phyloP scores from a whole-genome alignment of 2,113 vertebrate species.

The Helogale parvula region DNA sequence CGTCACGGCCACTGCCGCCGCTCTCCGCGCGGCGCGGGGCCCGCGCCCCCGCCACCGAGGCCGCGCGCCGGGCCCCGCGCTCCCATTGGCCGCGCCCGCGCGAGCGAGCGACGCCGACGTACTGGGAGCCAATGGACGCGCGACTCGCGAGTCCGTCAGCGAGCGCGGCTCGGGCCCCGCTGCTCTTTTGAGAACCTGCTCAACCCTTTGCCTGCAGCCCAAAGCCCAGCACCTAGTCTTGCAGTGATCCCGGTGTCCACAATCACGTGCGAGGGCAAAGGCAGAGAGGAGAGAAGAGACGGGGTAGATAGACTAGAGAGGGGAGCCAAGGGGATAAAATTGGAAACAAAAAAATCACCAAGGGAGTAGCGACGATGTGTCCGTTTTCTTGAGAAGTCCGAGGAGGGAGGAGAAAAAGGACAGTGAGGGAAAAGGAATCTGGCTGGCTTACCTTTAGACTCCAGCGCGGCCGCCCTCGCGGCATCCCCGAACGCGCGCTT shows the following conservation, averaged over 20 bases:
- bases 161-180: conserved; percentile 65
- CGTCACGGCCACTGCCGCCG: conserved; percentile 91
- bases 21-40: conserved; percentile 81
- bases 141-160: conserved; percentile 83
- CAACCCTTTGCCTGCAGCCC: background rate
- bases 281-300: no score
- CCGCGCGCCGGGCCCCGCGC: conserved; percentile 83
- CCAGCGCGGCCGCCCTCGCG: background rate
- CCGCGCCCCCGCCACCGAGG: conserved; percentile 46
- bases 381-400: background rate
- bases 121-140: conserved; percentile 89
- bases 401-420: background rate
- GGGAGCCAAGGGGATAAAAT: background rate
- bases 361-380: background rate
- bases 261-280: background rate
- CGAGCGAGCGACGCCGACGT: conserved; percentile 83
- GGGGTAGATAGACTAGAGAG: background rate
- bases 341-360: background rate
- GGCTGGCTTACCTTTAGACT: background rate
- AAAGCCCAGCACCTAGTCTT: background rate
- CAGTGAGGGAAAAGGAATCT: background rate
- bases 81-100: conserved; percentile 88
- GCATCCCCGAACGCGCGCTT: background rate
- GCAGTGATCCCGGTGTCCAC: background rate
- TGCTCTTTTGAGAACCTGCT: conserved; percentile 75